Base-by-base conservation (phyloP, 2,797 vertebrate species). In the Champsocephalus gunnari region DNA sequence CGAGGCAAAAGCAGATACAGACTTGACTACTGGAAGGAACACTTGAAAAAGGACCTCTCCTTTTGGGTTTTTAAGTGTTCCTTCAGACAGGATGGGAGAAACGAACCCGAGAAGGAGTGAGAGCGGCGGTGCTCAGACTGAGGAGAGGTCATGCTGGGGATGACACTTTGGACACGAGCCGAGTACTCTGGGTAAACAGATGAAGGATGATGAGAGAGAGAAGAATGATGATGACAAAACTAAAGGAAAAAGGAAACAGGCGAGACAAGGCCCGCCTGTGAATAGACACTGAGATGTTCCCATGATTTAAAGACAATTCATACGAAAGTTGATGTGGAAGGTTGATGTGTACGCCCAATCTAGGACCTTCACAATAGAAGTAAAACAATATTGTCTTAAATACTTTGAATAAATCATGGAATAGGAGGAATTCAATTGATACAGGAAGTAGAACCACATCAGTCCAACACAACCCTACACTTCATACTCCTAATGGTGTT, bases 31-130 rank as follows among this genome's bases (percentile, higher is more conserved):
- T 68, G 49, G 84, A 80, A 83, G 82, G 62, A 89, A 85, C 85
- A 73, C 79, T 89, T 56, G 12, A 75, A 45, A 70, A 91, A 65
- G 60, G 61, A 60, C 21, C 1, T 51, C 16, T 76, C 63, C 53
- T 69, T 65, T 63, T 60, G 55, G 53, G 8, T 66, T 55, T 56
- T 38, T 0, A 70, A 85, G 80, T 58, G 73, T 81, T 74, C 48
- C 79, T 84, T 87, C 68, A 78, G 66, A 81, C 62, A 79, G 81
- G 84, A 77, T 62, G 73, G 72, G 59, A 80, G 77, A 87, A 38
- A 95, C 95, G 87, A 94, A 95, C 95, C 95, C 77, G 88, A 89
- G 73, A 93, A 89, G 75, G 93, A 94, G 84, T 86, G 88, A 91
- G 91, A 93, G 64, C 88, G 89, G 12, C 53, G 90, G 71, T 89